Evolutionary conservation across 2,888 invertebrate species (phyloP).

Genomic region (Clusia tigrina): DNA sequence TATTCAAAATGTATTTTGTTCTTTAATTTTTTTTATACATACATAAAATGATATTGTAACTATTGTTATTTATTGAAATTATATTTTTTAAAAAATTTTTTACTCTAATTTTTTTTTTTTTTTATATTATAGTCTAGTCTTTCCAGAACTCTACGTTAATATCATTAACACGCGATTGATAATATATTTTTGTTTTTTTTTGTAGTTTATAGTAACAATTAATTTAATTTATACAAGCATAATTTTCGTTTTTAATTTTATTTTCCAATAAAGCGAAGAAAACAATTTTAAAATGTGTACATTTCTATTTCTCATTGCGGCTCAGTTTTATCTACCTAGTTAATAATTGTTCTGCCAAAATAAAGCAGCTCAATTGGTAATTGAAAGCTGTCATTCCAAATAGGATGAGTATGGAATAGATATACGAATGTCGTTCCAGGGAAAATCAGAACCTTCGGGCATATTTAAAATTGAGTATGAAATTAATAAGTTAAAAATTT

Average conservation of each 20-base stretch:
- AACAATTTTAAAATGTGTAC: neutral
- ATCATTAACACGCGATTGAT: neutral
- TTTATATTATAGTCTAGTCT: neutral
- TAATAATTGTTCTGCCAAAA: too few relatives aligned
- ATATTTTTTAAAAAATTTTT: neutral
- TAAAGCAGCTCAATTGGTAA: too few relatives aligned
- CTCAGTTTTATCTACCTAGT: too few relatives aligned
- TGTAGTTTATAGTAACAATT: slow-evolving; percentile 19
- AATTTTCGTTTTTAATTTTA: neutral
- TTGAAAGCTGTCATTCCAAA: too few relatives aligned
- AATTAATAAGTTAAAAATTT: too few relatives aligned
- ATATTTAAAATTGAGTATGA: too few relatives aligned
- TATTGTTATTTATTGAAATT: slow-evolving; percentile 1
- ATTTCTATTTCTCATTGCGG: too few relatives aligned
- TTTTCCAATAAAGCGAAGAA: slow-evolving; percentile 1
- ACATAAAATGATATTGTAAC: neutral
- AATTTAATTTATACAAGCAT: slow-evolving; percentile 8
- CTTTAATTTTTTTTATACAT: neutral
- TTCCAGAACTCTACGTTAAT: neutral
- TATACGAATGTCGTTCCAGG: too few relatives aligned
- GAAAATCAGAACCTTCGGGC: too few relatives aligned
- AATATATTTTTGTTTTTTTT: slow-evolving; percentile 10
- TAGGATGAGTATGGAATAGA: too few relatives aligned
- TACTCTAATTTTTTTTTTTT: slow-evolving; percentile 9
- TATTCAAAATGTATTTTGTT: neutral